These are phyloP conservation scores for Vicugna pacos DNA, from an alignment of 2,113 vertebrate species.

Conservation along the genomic window DNA sequence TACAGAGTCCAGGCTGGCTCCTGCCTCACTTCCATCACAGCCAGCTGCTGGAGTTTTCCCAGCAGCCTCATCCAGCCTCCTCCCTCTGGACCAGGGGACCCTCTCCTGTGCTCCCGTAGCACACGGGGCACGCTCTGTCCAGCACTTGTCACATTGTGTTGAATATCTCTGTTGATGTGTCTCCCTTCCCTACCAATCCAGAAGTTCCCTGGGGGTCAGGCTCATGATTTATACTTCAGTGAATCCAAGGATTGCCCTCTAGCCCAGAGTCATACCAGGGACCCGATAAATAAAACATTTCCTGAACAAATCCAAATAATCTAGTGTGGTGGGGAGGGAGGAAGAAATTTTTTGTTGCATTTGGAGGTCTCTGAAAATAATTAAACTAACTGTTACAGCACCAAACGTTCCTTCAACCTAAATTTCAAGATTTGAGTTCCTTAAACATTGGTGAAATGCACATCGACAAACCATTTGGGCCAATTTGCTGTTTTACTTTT, in stretches of 20 bases:
- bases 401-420: conserved; percentile 10
- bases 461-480: not conserved
- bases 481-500: conserved; percentile 9
- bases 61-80: not conserved
- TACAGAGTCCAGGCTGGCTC: not conserved
- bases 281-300: not conserved
- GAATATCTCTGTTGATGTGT: not conserved
- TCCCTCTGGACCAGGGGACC: not conserved
- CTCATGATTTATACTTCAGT: not conserved
- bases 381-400: not conserved
- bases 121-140: not conserved
- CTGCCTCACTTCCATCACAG: not conserved
- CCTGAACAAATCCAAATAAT: not conserved
- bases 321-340: not conserved
- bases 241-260: not conserved
- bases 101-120: not conserved
- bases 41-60: not conserved
- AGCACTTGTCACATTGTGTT: not conserved
- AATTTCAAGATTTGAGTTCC: not conserved
- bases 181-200: not conserved
- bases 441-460: conserved; percentile 27
- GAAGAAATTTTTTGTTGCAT: not conserved
- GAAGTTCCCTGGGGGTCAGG: not conserved
- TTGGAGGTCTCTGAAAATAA: conserved; percentile 20
- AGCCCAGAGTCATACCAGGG: not conserved